phyloP scores from a whole-genome alignment of 2,888 invertebrate genomes.

The Netelia inedita region DNA sequence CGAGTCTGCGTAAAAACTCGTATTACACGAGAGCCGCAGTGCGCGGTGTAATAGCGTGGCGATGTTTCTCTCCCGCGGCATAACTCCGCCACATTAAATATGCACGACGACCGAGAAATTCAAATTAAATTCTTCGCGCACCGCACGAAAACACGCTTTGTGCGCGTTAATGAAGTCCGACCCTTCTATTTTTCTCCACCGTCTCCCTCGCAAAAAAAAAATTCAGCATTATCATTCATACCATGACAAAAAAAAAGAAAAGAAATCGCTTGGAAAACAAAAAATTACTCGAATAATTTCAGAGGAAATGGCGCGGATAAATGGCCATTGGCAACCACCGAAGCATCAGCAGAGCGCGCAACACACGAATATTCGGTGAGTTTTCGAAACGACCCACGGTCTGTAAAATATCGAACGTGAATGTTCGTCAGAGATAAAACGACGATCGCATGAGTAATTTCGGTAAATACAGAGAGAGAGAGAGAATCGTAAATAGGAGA shows the following conservation, averaged over 20 bases:
- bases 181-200: constrained; percentile 4
- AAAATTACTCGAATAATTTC: too few relatives aligned
- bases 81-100: constrained; percentile 34
- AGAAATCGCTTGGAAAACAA: too few relatives aligned
- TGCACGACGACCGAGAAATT: constrained; percentile 39
- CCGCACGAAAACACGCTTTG: neutral
- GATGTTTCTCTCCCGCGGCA: neutral
- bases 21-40: neutral
- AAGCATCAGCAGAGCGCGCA: constrained; percentile 76
- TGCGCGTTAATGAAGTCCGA: constrained; percentile 7
- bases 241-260: constrained; percentile 17
- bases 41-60: constrained; percentile 16
- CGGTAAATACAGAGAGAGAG: neutral
- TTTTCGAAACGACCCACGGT: constrained; percentile 15
- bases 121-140: constrained; percentile 57
- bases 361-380: constrained; percentile 79
- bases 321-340: constrained; percentile 91
- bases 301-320: constrained; percentile 94
- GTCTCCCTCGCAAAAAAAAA: neutral
- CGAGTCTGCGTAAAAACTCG: neutral
- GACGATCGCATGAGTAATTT: neutral
- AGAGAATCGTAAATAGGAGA: neutral
- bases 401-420: neutral
- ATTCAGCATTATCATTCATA: neutral
- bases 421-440: neutral